phyloP scores from a whole-genome alignment of 2,888 invertebrate species.

The Clivina fossor region DNA sequence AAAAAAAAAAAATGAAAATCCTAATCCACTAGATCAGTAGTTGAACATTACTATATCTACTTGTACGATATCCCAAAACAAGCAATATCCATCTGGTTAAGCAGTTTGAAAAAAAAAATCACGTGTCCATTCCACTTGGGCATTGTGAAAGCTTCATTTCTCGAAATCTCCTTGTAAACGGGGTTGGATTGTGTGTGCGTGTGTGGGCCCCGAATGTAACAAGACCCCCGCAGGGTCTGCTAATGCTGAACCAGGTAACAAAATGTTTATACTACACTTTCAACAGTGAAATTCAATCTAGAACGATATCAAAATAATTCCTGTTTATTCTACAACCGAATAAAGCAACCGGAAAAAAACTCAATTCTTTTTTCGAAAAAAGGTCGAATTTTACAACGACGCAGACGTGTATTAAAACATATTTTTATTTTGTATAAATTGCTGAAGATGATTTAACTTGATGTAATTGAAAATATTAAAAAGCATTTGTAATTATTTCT shows the following conservation, averaged over 20 bases:
- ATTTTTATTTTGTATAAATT: no score
- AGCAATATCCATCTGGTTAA: no score
- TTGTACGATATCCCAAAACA: no score
- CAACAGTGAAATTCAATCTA: constrained; percentile 25
- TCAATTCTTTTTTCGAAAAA: constrained; percentile 24
- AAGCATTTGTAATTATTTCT: no score
- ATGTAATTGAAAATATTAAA: no score
- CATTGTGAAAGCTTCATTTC: constrained; percentile 10
- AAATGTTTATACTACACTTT: constrained; percentile 28
- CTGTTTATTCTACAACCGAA: constrained; percentile 22
- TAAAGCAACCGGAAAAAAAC: constrained; percentile 17
- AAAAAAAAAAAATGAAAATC: no score
- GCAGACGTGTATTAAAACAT: no score
- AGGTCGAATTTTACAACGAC: no score
- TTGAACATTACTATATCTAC: no score
- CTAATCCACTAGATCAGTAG: no score
- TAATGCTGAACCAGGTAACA: constrained; percentile 20
- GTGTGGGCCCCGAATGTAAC: not conserved
- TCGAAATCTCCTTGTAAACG: constrained; percentile 1
- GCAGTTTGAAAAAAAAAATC: no score
- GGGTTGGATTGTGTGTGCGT: not conserved
- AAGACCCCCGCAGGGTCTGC: constrained; percentile 14
- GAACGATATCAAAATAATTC: constrained; percentile 30
- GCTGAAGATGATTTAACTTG: no score
- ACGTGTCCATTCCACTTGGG: constrained; percentile 21